Evolutionary conservation across 1,140 invertebrate genomes (phyloP), one percentile per base, ranked within the genome.

Genomic region (Notospermus geniculatus): DNA sequence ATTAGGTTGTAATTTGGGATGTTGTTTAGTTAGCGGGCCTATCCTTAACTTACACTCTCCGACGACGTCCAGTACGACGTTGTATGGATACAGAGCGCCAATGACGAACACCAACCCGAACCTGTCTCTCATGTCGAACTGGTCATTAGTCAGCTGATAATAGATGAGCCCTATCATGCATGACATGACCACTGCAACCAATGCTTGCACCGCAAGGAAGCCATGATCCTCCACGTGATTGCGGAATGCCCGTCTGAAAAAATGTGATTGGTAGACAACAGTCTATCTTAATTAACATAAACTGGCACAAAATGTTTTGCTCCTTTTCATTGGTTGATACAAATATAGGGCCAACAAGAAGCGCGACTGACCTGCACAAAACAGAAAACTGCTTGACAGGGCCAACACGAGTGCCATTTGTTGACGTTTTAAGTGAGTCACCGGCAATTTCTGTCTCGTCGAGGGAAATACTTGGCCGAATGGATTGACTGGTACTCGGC

Each of bases 101-200:
- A 75, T 58, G 39, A 77, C 72, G 54, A 71, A 77, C 66, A 74
- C 65, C 25, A 77, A 50, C 1, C 71, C 71, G 45, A 75, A 76
- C 61, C 73, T 69, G 54, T 77, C 75, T 11, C 74, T 30, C 23
- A 77, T 59, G 19, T 69, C 66, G 15, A 53, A 45, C 64, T 76
- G 71, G 50, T 70, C 66, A 2, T 52, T 32, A 11, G 65, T 60
- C 17, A 77, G 67, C 13, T 72, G 63, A 43, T 64, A 67, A 65
- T 70, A 77, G 2, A 75, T 69, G 28, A 72, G 43, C 15, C 75
- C 75, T 4, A 77, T 69, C 41, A 77, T 67, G 2, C 73, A 54
- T 0, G 75, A 77, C 46, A 50, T 50, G 9, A n/a, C 25, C 25
- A 50, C 4, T 4, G 46, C 46, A 9, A 23, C n/a, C 46, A 50